Conservation (phyloP, 64 coral and sea anemone genomes). For the Dendrophyllia cribrosa region DNA sequence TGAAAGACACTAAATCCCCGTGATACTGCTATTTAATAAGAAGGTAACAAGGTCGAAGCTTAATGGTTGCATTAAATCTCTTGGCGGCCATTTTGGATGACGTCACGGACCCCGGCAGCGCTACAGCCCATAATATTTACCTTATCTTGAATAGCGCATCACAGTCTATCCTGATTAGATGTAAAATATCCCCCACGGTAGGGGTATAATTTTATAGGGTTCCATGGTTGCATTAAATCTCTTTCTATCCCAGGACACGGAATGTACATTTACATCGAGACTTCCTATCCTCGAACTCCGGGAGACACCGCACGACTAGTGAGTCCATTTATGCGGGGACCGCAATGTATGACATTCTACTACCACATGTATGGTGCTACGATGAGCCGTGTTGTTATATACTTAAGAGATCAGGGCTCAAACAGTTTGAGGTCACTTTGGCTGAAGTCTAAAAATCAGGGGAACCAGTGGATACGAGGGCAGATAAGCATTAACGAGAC, state of each 20-base stretch:
- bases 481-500: constrained; percentile 23
- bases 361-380: constrained; percentile 60
- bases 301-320: constrained; percentile 44
- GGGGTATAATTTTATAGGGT: too few relatives aligned
- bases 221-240: too few relatives aligned
- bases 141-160: too few relatives aligned
- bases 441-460: constrained; percentile 35
- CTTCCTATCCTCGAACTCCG: constrained; percentile 12
- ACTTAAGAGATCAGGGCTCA: background rate
- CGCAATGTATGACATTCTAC: constrained; percentile 63
- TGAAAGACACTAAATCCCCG: too few relatives aligned
- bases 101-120: too few relatives aligned
- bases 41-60: too few relatives aligned
- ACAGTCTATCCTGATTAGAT: too few relatives aligned
- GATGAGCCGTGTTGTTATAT: constrained; percentile 38
- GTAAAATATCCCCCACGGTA: too few relatives aligned
- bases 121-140: too few relatives aligned
- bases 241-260: background rate
- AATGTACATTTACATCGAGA: constrained; percentile 50
- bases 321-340: constrained; percentile 53
- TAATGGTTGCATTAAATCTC: too few relatives aligned
- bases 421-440: background rate
- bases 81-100: too few relatives aligned
- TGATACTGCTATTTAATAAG: too few relatives aligned
- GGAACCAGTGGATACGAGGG: constrained; percentile 30